Evolutionary conservation across 2,888 invertebrate species (phyloP).

Genomic region (Hyalella azteca): DNA sequence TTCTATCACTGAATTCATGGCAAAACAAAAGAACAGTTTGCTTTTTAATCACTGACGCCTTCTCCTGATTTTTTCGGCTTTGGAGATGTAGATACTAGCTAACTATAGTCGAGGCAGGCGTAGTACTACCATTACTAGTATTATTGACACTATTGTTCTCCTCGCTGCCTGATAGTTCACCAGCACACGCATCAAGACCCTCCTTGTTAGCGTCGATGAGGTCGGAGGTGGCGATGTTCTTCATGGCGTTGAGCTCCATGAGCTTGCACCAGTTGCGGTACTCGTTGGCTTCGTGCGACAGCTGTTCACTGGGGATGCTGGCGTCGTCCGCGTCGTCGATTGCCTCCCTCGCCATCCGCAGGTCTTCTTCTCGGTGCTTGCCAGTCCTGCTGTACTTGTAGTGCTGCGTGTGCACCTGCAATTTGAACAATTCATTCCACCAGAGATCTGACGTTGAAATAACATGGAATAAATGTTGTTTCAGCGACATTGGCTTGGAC

Average conservation of each 20-base stretch:
- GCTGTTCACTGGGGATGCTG: conserved; percentile 51
- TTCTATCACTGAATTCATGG: too few relatives aligned
- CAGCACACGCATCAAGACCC: background rate
- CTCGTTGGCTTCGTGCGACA: conserved; percentile 57
- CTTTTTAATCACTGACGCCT: too few relatives aligned
- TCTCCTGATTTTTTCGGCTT: too few relatives aligned
- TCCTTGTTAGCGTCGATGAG: conserved; percentile 12
- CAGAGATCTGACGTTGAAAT: too few relatives aligned
- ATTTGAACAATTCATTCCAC: too few relatives aligned
- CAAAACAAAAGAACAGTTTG: too few relatives aligned
- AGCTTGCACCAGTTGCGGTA: conserved; percentile 58
- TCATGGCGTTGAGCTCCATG: conserved; percentile 58
- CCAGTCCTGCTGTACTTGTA: conserved; percentile 56
- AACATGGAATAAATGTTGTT: too few relatives aligned
- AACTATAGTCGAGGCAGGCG: background rate
- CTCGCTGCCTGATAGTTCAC: conserved; percentile 2
- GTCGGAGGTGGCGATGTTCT: conserved; percentile 49
- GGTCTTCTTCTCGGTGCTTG: conserved; percentile 58
- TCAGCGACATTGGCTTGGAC: too few relatives aligned
- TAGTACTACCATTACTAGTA: conserved; percentile 10
- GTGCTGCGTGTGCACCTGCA: conserved; percentile 58
- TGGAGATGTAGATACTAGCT: background rate
- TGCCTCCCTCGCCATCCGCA: conserved; percentile 54
- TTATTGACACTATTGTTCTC: background rate
- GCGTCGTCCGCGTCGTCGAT: conserved; percentile 41